These are phyloP conservation scores for Cephus spinipes DNA, from an alignment of 2,888 invertebrate genomes.

Conservation along the genomic window DNA sequence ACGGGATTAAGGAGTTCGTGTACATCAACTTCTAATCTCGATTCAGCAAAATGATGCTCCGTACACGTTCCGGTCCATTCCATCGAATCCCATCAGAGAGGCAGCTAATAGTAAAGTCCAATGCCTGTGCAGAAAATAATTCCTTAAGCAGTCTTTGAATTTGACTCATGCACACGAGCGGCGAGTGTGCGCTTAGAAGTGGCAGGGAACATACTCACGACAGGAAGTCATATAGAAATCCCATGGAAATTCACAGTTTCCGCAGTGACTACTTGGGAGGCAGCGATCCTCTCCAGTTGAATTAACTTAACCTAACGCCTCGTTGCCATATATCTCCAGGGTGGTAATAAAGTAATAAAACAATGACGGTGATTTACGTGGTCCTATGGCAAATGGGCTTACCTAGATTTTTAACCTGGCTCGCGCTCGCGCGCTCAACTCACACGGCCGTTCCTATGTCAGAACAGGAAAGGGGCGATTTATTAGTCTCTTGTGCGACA, in stretches of 20 bases:
- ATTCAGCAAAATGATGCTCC: not conserved
- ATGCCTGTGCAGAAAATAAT: not conserved
- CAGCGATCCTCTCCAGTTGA: conserved; percentile 28
- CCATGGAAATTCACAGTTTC: conserved; percentile 33
- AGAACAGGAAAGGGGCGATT: conserved; percentile 32
- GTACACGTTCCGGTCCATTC: not conserved
- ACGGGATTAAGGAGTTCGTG: not conserved
- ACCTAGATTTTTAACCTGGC: conserved; percentile 37
- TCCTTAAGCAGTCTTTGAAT: not conserved
- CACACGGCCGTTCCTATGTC: not conserved
- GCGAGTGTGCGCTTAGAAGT: too few species aligned
- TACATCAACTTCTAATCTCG: not conserved
- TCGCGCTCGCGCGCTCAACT: conserved; percentile 31
- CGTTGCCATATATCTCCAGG: conserved; percentile 28
- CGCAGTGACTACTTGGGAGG: conserved; percentile 40
- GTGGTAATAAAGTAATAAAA: conserved; percentile 48
- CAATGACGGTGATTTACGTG: conserved; percentile 52
- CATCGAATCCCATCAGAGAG: not conserved
- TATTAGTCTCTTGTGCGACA: conserved; percentile 48
- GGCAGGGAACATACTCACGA: not conserved
- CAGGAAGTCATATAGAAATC: not conserved
- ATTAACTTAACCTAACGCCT: conserved; percentile 39
- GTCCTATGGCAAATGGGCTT: conserved; percentile 50
- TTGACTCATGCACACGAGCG: not conserved
- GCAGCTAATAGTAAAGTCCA: not conserved